Evolutionary conservation across 2,113 vertebrate species (phyloP), one percentile per base, ranked within the genome.

Genomic region (Atrichornis clamosus): DNA sequence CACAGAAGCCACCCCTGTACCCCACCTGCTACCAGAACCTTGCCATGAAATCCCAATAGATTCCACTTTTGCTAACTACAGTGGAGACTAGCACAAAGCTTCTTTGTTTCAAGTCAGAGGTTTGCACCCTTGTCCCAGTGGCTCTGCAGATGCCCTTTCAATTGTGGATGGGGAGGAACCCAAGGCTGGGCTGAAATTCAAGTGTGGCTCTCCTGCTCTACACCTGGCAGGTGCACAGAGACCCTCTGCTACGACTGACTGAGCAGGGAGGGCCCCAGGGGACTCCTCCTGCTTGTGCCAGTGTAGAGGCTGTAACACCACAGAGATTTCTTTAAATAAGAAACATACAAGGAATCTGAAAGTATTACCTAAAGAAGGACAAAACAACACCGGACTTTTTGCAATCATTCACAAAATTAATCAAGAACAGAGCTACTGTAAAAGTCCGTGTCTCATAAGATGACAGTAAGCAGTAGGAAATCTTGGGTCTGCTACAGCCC

Each of bases 201-300:
- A 73, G 10, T 0, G 1, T 8, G 49, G n/a, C 20, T 80, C 22
- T 88, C 63, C 52, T 23, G 30, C 70, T 52, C 27, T 11, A 59
- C 35, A 50, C 35, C 23, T 6, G 15, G 37, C 5, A 2, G 53
- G 37, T 37, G n/a, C 20, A 53, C 3, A 4, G 74, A 78, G 44
- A 69, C 5, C 10, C 0, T 1, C 15, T 1, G 6, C 35, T 30
- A 49, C 1, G 1, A 27, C 27, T 32, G 41, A 55, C 41, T 37
- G 58, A 41, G 37, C 67, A 24, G 35, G 26, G 41, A 53, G 22
- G 10, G 10, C 12, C 33, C 17, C 2, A 18, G 2, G 18, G 35
- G 39, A 24, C 6, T 83, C 33, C 35, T 89, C 19, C 35, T 63
- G 58, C 44, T 82, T 4, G 2, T 68, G 67, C 18, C 3, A 1